Base-by-base conservation (phyloP, 2,888 invertebrate genomes). In the Toxonevra muliebris region DNA sequence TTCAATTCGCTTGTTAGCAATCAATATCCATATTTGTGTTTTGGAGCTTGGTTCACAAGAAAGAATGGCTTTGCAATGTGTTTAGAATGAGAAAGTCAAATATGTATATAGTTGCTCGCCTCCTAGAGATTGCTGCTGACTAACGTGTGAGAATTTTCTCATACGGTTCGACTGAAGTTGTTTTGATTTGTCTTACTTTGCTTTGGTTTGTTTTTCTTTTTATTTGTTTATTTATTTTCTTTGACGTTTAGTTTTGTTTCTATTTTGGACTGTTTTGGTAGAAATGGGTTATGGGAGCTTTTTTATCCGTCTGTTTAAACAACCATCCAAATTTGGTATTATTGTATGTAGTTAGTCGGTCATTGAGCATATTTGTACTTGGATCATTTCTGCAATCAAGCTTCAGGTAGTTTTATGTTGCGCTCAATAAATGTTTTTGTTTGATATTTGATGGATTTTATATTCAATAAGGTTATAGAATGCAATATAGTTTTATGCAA, bases 271-370 rank as follows among this genome's bases (percentile, higher is more conserved):
- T 3, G 13, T 42, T 10, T n/a, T 40, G 43, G 57, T 40, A 54
- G 57, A 66, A 66, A 52, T 66, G 50, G 66, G 61, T 58, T 61
- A 58, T 57, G n/a, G 45, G 17, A 5, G 52, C 52, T 40, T 40
- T 13, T 9, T 40, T 48, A 10, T 40, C 13, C 12, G 19, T n/a
- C n/a, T 12, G 53, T 45, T 45, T 13, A 43, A 17, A 10, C 2
- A 2, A 10, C 7, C 7, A 2, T 40, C 55, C 62, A 62, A 58
- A 67, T 62, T 62, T 50, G 66, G 66, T 41, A 57, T 4, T 30
- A 19, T 55, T 52, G 52, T 7, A 52, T 52, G 20, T 50, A 41
- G 42, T 40, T n/a, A 58, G 58, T 8, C 65, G 65, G 65, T 59
- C 65, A 59, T 52, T 20, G 17, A 58, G 41, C 17, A 11, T 41